A percentile compares a stretch with the other conserved stretches of the same genome.
These are phyloP conservation scores for Neodontobutis hainanensis DNA, from an alignment of 2,113 vertebrate genomes.

Conservation along the genomic window DNA sequence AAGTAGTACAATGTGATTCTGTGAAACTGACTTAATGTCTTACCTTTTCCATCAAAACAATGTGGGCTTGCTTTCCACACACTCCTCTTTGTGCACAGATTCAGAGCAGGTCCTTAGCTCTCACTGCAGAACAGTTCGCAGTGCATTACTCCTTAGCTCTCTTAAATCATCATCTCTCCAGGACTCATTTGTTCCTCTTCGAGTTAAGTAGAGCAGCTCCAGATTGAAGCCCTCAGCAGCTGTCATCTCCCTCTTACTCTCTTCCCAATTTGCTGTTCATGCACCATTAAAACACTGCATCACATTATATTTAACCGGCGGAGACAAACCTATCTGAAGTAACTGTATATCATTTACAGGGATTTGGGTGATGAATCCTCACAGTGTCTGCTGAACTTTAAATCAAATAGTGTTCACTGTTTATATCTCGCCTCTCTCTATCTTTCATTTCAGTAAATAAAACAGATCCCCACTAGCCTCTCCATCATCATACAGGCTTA, in stretches of 20 bases:
- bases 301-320: constrained; percentile 43
- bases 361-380: constrained; percentile 31
- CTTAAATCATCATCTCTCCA: constrained; percentile 57
- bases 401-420: not conserved
- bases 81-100: constrained; percentile 1
- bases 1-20: not conserved
- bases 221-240: constrained; percentile 61
- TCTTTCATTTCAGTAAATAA: constrained; percentile 19
- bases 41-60: constrained; percentile 4
- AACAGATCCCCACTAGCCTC: constrained; percentile 11
- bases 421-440: not conserved
- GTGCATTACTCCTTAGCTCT: constrained; percentile 44
- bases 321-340: constrained; percentile 31
- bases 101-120: constrained; percentile 26
- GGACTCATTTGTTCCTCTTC: constrained; percentile 57
- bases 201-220: constrained; percentile 63
- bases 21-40: constrained; percentile 11
- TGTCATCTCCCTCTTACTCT: constrained; percentile 46
- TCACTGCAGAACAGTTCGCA: constrained; percentile 29
- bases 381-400: not conserved
- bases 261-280: constrained; percentile 46
- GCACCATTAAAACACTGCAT: constrained; percentile 47
- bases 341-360: constrained; percentile 18
- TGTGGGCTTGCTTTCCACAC: constrained; percentile 1
- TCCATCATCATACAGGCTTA: constrained; percentile 14